Conservation (phyloP, 2,797 vertebrate species). For the Coregonus ussuriensis region DNA sequence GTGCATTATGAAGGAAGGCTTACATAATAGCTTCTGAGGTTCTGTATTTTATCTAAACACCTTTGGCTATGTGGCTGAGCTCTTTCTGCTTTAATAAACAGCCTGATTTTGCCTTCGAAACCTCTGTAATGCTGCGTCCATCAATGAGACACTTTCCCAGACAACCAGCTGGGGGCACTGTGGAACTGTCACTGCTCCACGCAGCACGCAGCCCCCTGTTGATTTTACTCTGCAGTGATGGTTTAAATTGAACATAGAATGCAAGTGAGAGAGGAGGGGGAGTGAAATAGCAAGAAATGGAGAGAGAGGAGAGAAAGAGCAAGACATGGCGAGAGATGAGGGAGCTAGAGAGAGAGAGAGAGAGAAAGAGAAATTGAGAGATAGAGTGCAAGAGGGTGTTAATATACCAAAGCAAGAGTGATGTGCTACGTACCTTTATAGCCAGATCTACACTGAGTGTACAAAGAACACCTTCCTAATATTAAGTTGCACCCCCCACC, state of each 20-base stretch:
- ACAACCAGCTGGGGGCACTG: slow-evolving; percentile 76
- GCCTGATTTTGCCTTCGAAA: slow-evolving; percentile 35
- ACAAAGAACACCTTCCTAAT: no score
- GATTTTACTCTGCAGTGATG: slow-evolving; percentile 60
- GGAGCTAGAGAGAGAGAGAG: slow-evolving; percentile 35
- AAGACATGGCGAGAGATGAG: neutral
- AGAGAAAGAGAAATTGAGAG: slow-evolving; percentile 21
- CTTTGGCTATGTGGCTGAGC: slow-evolving; percentile 45
- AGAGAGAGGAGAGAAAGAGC: slow-evolving; percentile 17
- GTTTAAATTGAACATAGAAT: slow-evolving; percentile 70
- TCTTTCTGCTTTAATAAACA: slow-evolving; percentile 30
- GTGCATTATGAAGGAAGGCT: slow-evolving; percentile 34
- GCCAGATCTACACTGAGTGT: neutral
- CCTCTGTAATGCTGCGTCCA: neutral
- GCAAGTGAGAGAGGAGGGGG: slow-evolving; percentile 43
- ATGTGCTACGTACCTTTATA: neutral
- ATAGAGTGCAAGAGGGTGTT: slow-evolving; percentile 18
- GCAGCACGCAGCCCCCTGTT: slow-evolving; percentile 27
- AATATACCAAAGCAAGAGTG: neutral
- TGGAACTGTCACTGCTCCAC: slow-evolving; percentile 57
- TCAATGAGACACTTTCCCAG: neutral
- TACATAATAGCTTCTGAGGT: slow-evolving; percentile 32
- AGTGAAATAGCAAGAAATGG: neutral
- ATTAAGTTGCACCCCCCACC: no score
- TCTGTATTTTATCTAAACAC: slow-evolving; percentile 44